Conservation (phyloP, 2,888 invertebrate genomes). For the Limenitis arthemis region DNA sequence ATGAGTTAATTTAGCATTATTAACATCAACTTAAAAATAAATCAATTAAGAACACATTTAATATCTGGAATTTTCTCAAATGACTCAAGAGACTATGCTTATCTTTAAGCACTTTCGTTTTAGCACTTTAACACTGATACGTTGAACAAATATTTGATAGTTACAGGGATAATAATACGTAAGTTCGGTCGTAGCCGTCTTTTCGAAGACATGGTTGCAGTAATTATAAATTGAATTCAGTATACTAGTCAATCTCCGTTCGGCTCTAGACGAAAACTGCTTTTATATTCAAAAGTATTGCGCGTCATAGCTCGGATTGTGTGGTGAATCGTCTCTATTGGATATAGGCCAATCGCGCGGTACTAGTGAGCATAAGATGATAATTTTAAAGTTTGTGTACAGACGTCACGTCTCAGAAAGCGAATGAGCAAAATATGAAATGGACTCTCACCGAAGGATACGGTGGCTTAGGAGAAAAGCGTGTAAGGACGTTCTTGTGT, state of each 20-base stretch:
- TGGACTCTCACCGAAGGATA: constrained; percentile 63
- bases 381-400: constrained; percentile 59
- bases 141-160: constrained; percentile 56
- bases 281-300: constrained; percentile 57
- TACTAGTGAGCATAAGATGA: constrained; percentile 52
- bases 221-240: constrained; percentile 22
- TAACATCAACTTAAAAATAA: constrained; percentile 13
- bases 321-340: constrained; percentile 57
- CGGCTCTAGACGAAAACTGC: constrained; percentile 48
- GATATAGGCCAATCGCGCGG: constrained; percentile 65
- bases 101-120: constrained; percentile 42
- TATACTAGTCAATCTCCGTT: constrained; percentile 41
- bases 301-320: constrained; percentile 55
- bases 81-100: constrained; percentile 35
- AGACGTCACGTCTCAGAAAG: constrained; percentile 51
- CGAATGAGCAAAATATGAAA: constrained; percentile 40
- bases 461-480: constrained; percentile 52
- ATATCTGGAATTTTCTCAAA: constrained; percentile 27
- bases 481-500: constrained; percentile 71
- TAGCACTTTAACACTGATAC: constrained; percentile 43
- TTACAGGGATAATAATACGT: constrained; percentile 61
- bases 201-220: constrained; percentile 55
- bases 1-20: constrained; percentile 6
- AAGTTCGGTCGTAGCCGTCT: constrained; percentile 62
- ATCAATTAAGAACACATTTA: constrained; percentile 7